Base-by-base conservation (phyloP, 2,888 invertebrate species). In the Heteromyza rotundicornis region DNA sequence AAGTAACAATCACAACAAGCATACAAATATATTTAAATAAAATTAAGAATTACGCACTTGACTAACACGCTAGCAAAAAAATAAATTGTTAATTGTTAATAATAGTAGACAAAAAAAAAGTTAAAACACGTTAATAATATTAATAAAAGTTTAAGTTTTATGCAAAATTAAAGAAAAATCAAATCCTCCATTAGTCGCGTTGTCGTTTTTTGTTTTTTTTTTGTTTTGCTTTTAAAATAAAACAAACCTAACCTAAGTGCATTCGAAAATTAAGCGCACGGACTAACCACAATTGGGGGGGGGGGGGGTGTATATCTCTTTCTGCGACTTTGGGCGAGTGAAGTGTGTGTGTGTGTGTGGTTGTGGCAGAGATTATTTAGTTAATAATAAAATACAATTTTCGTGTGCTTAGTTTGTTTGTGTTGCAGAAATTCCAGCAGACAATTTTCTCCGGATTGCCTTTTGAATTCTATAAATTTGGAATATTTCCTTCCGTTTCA, bases 171-270 rank as follows among this genome's bases (percentile, higher is more conserved):
- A n/a, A 27, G 27, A 64, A 64, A 57, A 62, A 68, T 74, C 78
- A 83, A 82, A 79, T 82, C 80, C 82, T 82, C 83, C 82, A 79
- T 78, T 82, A 82, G 81, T 80, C 82, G 82, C n/a, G n/a, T 74
- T 63, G 66, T 64, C 40, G 32, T 67, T 32, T 32, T 32, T 12
- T 32, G 7, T 32, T 32, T 12, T 32, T n/a, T n/a, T n/a, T n/a
- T 27, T 10, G 27, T 27, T 27, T 27, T 70, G 62, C 62, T 57
- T 63, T 74, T 71, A 70, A 71, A 73, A 72, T 73, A 70, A 78
- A 74, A 73, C 68, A 67, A 69, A 64, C 69, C 69, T 72, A 74
- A 68, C 12, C 24, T 51, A 57, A 59, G 61, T 66, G 53, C 53
- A 35, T 10, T 8, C 19, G 40, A 56, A 62, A 55, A 57, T 49